phyloP scores from a whole-genome alignment of 2,888 invertebrate genomes.

The Plutella xylostella region DNA sequence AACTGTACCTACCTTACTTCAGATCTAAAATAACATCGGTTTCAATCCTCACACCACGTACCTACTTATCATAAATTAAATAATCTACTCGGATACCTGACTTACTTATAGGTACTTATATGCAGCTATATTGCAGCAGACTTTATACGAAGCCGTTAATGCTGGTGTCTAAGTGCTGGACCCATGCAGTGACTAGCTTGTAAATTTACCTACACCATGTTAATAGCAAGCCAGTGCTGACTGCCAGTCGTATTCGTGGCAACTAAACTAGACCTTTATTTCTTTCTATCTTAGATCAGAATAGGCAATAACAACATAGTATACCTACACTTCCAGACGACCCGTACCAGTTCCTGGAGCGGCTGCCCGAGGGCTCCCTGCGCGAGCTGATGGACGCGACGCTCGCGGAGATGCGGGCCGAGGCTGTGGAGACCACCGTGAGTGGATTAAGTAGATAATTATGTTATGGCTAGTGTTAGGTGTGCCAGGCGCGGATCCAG shows the following conservation, averaged over 20 bases:
- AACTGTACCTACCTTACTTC: not conserved
- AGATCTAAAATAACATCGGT: too few relatives aligned
- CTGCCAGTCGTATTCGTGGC: not conserved
- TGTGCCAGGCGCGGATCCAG: too few relatives aligned
- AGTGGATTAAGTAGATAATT: not conserved
- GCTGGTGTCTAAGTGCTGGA: not conserved
- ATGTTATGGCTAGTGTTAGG: too few relatives aligned
- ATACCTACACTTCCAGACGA: conserved; percentile 40
- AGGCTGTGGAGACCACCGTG: not conserved
- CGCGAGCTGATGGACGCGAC: conserved; percentile 41
- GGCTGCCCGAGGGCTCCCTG: conserved; percentile 40
- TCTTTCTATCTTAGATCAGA: not conserved
- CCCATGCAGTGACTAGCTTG: not conserved
- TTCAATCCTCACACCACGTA: too few relatives aligned
- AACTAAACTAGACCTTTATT: not conserved
- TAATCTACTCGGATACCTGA: too few relatives aligned
- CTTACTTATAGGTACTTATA: too few relatives aligned
- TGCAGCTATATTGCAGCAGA: too few relatives aligned
- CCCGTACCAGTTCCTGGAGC: conserved; percentile 52
- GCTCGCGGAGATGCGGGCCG: conserved; percentile 15
- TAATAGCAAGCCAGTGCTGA: not conserved
- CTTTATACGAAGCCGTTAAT: not conserved
- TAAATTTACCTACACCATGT: not conserved
- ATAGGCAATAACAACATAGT: too few relatives aligned
- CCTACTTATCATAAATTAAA: too few relatives aligned